Conservation (phyloP, 2,888 invertebrate genomes). For the Pseudococcus viburni region DNA sequence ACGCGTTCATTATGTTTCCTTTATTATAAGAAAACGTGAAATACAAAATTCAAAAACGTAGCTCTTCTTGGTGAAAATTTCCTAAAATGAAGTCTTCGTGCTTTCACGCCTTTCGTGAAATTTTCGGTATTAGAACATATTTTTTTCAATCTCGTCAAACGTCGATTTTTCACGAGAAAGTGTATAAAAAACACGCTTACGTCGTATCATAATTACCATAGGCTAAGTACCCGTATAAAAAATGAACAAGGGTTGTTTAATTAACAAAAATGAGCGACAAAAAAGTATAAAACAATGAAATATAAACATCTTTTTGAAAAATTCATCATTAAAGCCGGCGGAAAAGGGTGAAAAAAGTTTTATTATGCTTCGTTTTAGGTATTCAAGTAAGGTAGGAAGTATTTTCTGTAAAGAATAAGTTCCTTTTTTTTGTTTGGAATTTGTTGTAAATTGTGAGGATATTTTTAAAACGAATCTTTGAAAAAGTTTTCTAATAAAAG, state of each 20-base stretch:
- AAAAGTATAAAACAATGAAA: background rate
- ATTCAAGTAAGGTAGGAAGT: background rate
- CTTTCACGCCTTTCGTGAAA: background rate
- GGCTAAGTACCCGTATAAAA: background rate
- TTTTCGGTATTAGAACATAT: background rate
- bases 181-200: background rate
- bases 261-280: background rate
- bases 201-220: background rate
- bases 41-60: background rate
- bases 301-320: background rate
- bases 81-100: background rate
- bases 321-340: background rate
- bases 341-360: background rate
- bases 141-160: background rate
- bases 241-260: conserved; percentile 9
- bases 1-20: background rate
- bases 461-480: conserved; percentile 14
- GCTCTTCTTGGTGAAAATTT: background rate
- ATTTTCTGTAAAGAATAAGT: conserved; percentile 18
- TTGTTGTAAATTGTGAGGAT: conserved; percentile 6
- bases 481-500: conserved; percentile 42
- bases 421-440: conserved; percentile 22
- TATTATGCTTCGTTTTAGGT: background rate
- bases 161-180: background rate
- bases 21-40: no score